phyloP scores from a whole-genome alignment of 2,797 vertebrate genomes.

The Agapornis canus region DNA sequence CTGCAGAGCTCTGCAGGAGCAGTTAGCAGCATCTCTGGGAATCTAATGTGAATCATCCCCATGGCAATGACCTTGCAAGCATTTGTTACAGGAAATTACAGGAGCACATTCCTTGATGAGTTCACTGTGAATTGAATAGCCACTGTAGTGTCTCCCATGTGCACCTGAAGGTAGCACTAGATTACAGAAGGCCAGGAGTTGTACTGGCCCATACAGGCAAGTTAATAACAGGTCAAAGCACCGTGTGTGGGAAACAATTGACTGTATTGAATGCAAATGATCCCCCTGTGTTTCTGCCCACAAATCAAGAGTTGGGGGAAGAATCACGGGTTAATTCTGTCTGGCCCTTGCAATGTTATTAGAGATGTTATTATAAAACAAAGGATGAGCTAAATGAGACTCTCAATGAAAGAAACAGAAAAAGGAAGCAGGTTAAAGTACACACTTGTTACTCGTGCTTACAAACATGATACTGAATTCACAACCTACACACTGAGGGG shows the following conservation, averaged over 20 bases:
- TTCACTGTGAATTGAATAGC: background rate
- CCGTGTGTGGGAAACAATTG: background rate
- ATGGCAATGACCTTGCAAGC: background rate
- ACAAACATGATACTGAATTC: background rate
- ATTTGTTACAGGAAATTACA: background rate
- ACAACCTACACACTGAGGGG: background rate
- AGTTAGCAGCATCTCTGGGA: background rate
- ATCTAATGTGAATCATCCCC: background rate
- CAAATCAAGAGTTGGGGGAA: background rate
- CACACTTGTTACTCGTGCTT: background rate
- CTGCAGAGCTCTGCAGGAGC: conserved; percentile 21
- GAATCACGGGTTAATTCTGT: background rate
- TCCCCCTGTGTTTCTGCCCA: background rate
- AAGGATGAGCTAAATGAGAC: background rate
- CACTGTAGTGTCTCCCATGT: rapidly evolving
- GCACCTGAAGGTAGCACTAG: background rate
- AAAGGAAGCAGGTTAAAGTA: background rate
- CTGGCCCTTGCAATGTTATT: background rate
- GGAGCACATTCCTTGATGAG: background rate
- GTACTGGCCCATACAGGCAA: background rate
- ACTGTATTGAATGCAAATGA: background rate
- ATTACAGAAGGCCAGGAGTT: background rate
- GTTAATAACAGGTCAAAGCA: background rate
- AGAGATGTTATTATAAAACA: background rate
- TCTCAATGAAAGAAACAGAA: background rate